Conservation (phyloP, 2,888 invertebrate species). For the Argyresthia albistria region DNA sequence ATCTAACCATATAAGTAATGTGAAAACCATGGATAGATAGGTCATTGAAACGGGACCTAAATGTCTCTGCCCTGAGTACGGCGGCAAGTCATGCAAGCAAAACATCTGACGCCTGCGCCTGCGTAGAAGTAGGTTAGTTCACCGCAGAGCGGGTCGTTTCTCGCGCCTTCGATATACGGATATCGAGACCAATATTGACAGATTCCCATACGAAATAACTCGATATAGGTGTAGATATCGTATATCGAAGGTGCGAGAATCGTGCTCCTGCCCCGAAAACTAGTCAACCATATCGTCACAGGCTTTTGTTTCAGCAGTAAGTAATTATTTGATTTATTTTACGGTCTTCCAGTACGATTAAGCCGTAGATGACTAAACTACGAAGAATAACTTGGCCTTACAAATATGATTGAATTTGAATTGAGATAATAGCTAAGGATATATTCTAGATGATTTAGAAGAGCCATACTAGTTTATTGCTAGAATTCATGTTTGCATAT, state of each 20-base stretch:
- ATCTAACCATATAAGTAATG: too few relatives aligned
- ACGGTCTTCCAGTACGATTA: constrained; percentile 58
- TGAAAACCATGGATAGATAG: too few relatives aligned
- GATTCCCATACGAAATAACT: too few relatives aligned
- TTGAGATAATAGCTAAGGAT: constrained; percentile 6
- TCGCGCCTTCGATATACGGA: too few relatives aligned
- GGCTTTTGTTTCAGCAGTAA: constrained; percentile 15
- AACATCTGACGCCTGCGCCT: too few relatives aligned
- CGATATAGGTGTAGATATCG: too few relatives aligned
- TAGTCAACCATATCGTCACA: constrained; percentile 13
- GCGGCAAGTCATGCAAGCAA: too few relatives aligned
- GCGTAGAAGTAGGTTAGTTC: too few relatives aligned
- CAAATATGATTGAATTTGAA: constrained; percentile 5
- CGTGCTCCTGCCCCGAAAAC: constrained; percentile 12
- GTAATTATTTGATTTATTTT: constrained; percentile 32
- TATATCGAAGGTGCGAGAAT: not conserved
- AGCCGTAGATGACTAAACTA: constrained; percentile 32
- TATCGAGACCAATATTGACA: too few relatives aligned
- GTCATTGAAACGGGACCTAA: too few relatives aligned
- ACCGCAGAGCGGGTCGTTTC: too few relatives aligned
- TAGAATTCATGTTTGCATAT: constrained; percentile 10
- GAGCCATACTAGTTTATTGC: constrained; percentile 49
- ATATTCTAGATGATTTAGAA: constrained; percentile 21
- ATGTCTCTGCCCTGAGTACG: too few relatives aligned
- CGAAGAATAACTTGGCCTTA: constrained; percentile 21